Evolutionary conservation across 2,888 invertebrate genomes (phyloP), one percentile per base, ranked within the genome.

Genomic region (Diaphora mendica): DNA sequence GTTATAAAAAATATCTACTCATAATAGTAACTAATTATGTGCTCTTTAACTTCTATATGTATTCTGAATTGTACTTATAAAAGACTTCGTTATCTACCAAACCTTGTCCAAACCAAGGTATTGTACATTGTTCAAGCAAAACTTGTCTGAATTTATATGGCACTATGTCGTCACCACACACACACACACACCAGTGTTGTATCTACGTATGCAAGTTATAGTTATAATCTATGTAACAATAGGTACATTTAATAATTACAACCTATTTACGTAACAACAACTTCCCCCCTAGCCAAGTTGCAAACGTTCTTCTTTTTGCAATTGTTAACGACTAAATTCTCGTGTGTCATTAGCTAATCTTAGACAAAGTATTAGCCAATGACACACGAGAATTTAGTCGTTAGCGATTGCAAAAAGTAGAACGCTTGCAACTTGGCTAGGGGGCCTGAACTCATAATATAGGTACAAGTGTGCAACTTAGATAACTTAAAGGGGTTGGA

Each of bases 1-100:
- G 4, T 33, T 20, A 30, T 33, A 20, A 33, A 48, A 67, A 20
- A 13, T 48, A 67, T 30, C 26, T 42, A 67, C 23, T 23, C 20
- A 48, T 33, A 23, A 67, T 67, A 67, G 67, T 67, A 67, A 67
- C 30, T 67, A 33, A 9, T 20, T 48, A 48, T 48, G 30, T 67
- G 23, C 67, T 67, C 67, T 33, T 67, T 48, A 11, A 67, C 30
- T 48, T 48, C 67, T 33, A 67, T 67, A 48, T 33, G 48, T 67
- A 67, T 48, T 67, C 15, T 7, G 8, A 30, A 62, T 62, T 62
- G 30, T 62, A 30, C 17, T 17, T 62, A 15, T 26, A 5, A 30
- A 62, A 59, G 1, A 26, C 7, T 26, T 26, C 26, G 4, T 59
- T 5, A 26, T 59, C 13, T 4, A n/a, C 59, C 59, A 2, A 26